These are phyloP conservation scores for Distichodus sexfasciatus DNA, from an alignment of 2,797 vertebrate genomes.

Conservation along the genomic window DNA sequence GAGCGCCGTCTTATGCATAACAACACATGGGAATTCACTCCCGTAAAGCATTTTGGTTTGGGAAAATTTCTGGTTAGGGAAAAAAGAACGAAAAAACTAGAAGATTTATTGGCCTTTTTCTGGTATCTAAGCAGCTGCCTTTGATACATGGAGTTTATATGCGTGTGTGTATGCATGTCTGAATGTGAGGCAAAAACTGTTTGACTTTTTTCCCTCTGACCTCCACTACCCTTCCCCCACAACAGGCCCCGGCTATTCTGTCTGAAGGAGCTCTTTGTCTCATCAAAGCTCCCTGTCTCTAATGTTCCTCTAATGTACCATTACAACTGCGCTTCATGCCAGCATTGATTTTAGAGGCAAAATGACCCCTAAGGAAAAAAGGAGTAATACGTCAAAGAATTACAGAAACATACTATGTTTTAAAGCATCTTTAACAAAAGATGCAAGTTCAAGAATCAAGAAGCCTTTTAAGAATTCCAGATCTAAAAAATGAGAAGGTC, in stretches of 20 bases:
- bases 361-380: background rate
- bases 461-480: too few relatives aligned
- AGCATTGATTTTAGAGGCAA: background rate
- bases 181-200: conserved; percentile 1
- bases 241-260: background rate
- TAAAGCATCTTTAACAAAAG: background rate
- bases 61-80: too few relatives aligned
- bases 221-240: background rate
- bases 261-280: conserved; percentile 35
- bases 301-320: conserved; percentile 2
- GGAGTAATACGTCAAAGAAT: background rate
- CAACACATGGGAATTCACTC: background rate
- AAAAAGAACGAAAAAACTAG: too few relatives aligned
- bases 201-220: background rate
- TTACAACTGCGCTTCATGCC: background rate
- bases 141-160: conserved; percentile 1
- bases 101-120: conserved; percentile 15
- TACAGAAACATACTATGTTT: background rate
- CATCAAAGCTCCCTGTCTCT: conserved; percentile 22
- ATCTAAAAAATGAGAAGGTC: too few relatives aligned
- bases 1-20: background rate
- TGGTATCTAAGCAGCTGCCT: background rate
- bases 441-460: background rate
- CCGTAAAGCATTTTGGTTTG: too few relatives aligned
- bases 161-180: background rate